Evolutionary conservation across 2,888 invertebrate genomes (phyloP).

Genomic region (Aphodius granarius): DNA sequence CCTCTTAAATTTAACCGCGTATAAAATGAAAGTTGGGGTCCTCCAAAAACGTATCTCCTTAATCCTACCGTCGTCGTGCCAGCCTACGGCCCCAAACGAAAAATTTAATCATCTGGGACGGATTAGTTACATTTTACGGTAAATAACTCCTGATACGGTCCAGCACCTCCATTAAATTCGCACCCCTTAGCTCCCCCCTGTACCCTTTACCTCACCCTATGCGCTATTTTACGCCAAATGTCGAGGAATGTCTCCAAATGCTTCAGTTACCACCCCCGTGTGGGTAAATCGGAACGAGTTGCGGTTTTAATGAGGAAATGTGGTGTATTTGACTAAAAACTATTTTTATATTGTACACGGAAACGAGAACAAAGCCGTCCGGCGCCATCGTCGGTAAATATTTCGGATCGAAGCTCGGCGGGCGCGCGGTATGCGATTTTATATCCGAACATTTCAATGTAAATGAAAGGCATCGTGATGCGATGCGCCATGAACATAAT

Average conservation of each 20-base stretch:
- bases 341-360: too few species aligned
- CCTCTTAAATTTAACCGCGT: slow-evolving; percentile 32
- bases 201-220: slow-evolving; percentile 25
- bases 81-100: slow-evolving; percentile 38
- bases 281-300: slow-evolving; percentile 6
- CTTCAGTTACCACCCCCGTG: slow-evolving; percentile 9
- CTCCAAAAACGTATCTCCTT: slow-evolving; percentile 34
- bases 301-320: too few species aligned
- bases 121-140: slow-evolving; percentile 45
- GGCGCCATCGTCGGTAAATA: too few species aligned
- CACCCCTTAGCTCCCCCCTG: too few species aligned
- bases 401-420: too few species aligned
- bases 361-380: too few species aligned
- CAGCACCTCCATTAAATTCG: slow-evolving; percentile 42
- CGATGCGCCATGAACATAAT: slow-evolving; percentile 36
- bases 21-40: slow-evolving; percentile 32
- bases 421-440: too few species aligned
- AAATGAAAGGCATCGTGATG: slow-evolving; percentile 24
- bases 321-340: too few species aligned
- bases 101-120: slow-evolving; percentile 45
- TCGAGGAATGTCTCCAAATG: slow-evolving; percentile 11
- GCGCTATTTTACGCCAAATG: not conserved
- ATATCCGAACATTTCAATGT: slow-evolving; percentile 8
- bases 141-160: slow-evolving; percentile 40
- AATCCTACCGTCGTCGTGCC: slow-evolving; percentile 31